Conservation (phyloP, 2,113 vertebrate species). For the Rhinoptilus africanus region DNA sequence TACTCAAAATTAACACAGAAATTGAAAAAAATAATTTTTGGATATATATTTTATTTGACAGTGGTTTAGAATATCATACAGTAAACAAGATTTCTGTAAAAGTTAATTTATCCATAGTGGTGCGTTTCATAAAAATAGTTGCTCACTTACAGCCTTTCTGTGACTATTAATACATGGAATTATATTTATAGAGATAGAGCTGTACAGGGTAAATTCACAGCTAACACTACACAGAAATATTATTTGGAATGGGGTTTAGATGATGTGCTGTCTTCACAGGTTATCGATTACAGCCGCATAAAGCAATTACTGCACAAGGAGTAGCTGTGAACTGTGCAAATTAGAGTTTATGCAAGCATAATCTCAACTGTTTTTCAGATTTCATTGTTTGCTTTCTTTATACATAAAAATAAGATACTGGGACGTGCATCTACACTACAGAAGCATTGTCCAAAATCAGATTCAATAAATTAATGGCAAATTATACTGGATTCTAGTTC, state of each 20-base stretch:
- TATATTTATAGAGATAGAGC: constrained; percentile 97
- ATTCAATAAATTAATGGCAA: constrained; percentile 80
- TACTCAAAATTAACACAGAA: constrained; percentile 60
- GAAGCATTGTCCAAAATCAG: constrained; percentile 80
- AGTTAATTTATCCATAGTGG: constrained; percentile 99
- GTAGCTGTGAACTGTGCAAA: constrained; percentile 85
- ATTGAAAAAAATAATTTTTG: constrained; percentile 79
- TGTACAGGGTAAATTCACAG: constrained; percentile 97
- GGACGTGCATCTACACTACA: constrained; percentile 81
- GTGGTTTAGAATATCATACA: constrained; percentile 99
- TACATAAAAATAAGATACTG: constrained; percentile 76
- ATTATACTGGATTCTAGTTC: constrained; percentile 73
- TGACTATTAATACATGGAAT: constrained; percentile 97
- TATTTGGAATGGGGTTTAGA: constrained; percentile 85
- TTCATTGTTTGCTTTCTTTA: constrained; percentile 70
- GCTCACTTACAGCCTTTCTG: constrained; percentile 97
- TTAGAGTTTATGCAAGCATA: constrained; percentile 80
- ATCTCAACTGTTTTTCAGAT: constrained; percentile 68
- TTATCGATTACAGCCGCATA: constrained; percentile 88
- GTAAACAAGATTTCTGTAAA: constrained; percentile 99
- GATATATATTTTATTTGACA: constrained; percentile 98
- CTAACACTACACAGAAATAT: constrained; percentile 97
- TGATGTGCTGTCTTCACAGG: constrained; percentile 88
- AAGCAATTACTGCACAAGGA: constrained; percentile 82
- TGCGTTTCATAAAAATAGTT: constrained; percentile 99